Evolutionary conservation across 2,113 vertebrate genomes (phyloP).

Genomic region (Choloepus hoffmanni): DNA sequence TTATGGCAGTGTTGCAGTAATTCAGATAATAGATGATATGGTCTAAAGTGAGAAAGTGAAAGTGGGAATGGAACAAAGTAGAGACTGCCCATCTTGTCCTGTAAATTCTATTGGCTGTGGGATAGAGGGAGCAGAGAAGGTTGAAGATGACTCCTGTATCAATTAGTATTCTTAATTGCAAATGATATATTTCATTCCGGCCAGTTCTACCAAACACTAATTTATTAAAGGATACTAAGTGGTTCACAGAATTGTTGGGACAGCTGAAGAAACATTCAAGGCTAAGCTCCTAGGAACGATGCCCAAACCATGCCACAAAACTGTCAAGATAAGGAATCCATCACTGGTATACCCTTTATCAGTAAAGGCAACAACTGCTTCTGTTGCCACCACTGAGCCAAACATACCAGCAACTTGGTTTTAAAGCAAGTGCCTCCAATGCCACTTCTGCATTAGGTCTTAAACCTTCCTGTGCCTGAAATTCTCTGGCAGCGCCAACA

Average conservation of each 20-base stretch:
- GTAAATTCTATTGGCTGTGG: neutral
- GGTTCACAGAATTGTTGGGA: neutral
- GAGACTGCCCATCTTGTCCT: neutral
- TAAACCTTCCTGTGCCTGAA: neutral
- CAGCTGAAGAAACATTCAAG: neutral
- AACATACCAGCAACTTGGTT: neutral
- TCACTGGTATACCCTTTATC: neutral
- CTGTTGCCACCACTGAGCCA: neutral
- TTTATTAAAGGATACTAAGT: slow-evolving; percentile 1
- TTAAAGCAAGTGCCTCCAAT: neutral
- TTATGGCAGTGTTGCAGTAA: neutral
- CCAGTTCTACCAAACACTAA: neutral
- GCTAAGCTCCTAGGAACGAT: neutral
- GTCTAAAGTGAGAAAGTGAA: neutral
- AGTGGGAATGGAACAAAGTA: neutral
- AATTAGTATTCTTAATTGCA: neutral
- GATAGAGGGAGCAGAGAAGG: neutral
- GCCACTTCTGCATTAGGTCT: neutral
- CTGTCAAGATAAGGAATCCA: neutral
- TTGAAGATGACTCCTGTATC: neutral
- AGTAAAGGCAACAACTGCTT: neutral
- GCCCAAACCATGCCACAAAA: neutral
- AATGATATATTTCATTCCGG: slow-evolving; percentile 29
- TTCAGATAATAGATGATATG: neutral
- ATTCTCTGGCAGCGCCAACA: neutral